These are phyloP conservation scores for Zoanthus solanderi DNA, from an alignment of 92 coral and sea anemone genomes.

Conservation along the genomic window DNA sequence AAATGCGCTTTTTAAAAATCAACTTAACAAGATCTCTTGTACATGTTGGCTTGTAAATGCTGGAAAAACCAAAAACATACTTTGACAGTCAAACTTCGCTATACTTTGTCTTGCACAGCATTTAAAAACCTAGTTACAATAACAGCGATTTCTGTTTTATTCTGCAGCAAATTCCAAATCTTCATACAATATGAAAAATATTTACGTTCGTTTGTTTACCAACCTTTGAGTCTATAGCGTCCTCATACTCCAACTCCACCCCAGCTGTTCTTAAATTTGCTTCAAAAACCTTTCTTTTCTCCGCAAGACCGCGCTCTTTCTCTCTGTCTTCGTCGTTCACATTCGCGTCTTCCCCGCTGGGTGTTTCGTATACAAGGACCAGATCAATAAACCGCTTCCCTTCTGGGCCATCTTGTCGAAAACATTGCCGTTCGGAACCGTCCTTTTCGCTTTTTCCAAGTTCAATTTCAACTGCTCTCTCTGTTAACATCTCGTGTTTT, in stretches of 20 bases:
- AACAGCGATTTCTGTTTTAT: background rate
- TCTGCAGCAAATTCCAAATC: background rate
- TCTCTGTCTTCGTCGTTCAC: conserved; percentile 73
- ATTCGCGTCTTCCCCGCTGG: conserved; percentile 58
- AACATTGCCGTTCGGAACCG: conserved; percentile 60
- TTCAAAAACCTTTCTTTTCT: conserved; percentile 77
- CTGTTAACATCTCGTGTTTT: conserved; percentile 89
- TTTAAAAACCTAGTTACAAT: background rate
- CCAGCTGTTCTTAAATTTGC: conserved; percentile 73
- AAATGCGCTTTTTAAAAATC: too few relatives aligned
- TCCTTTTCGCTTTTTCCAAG: conserved; percentile 71
- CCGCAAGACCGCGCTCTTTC: conserved; percentile 58
- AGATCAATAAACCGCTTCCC: conserved; percentile 83
- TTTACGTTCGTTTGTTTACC: background rate
- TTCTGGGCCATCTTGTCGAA: conserved; percentile 69
- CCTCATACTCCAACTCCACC: conserved; percentile 86
- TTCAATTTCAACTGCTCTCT: conserved; percentile 78
- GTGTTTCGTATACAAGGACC: conserved; percentile 84
- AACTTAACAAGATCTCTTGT: too few relatives aligned
- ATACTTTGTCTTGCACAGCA: background rate
- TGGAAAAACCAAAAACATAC: background rate
- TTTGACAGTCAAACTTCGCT: background rate
- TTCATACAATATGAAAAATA: background rate
- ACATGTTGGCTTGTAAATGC: too few relatives aligned
- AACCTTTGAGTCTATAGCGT: conserved; percentile 84